Base-by-base conservation (phyloP, 2,113 vertebrate genomes). In the Nymphicus hollandicus region DNA sequence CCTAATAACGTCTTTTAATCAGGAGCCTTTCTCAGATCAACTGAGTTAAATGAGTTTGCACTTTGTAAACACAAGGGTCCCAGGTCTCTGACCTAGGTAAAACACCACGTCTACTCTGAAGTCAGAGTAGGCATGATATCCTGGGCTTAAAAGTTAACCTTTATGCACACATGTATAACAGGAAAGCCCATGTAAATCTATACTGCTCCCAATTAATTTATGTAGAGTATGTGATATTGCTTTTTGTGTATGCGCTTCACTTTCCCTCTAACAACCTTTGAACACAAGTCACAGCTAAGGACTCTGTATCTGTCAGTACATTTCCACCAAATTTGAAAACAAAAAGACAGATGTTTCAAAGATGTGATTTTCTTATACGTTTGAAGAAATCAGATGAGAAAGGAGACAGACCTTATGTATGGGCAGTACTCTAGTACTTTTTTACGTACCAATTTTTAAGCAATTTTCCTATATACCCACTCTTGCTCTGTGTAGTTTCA, bases 1-100 rank as follows among this genome's bases (percentile, higher is more conserved):
- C 79, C 79, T 89, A 79, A 89, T 82, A 92, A 92, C 58, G 46
- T 91, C 81, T 81, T 96, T 88, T 83, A 86, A 93, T 88, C 50
- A 44, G 33, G 20, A 60, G 17, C 91, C 46, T 77, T 93, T 89
- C 66, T 93, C 29, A 86, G 85, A 88, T 94, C 90, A 80, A 33
- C 46, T 83, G 76, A 93, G 64, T 83, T 93, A 90, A 95, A 91
- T 92, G 89, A 83, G 43, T 71, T 94, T 91, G 39, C 50, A 63
- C 50, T 91, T 60, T 31, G 68, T 71, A 91, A 95, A 88, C 77
- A 86, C 6, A 86, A n/a, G 18, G 33, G 46, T 86, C 4, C 3
- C 4, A 63, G 69, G 65, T 31, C n/a, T 87, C 50, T 83, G 82
- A 77, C 71, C 88, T 47, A 20, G 9, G 27, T 72, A 52, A 82